Evolutionary conservation across 2,888 invertebrate species (phyloP).

Genomic region (Hermodice carunculata): DNA sequence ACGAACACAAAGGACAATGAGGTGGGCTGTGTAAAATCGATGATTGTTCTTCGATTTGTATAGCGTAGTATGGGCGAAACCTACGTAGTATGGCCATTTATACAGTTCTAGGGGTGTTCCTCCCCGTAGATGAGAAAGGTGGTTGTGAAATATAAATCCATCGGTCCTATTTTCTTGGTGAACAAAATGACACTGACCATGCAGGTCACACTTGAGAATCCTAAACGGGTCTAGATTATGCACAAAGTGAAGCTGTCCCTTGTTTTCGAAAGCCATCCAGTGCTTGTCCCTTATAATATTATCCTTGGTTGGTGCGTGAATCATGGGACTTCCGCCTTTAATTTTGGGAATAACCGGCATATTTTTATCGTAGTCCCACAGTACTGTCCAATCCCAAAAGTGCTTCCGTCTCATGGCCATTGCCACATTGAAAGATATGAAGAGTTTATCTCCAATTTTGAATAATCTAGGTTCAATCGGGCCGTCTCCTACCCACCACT

Average conservation of each 20-base stretch:
- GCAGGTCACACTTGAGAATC: constrained; percentile 40
- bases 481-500: constrained; percentile 48
- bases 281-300: constrained; percentile 51
- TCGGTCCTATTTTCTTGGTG: constrained; percentile 32
- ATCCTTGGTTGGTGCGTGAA: constrained; percentile 40
- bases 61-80: constrained; percentile 48
- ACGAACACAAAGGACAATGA: constrained; percentile 42
- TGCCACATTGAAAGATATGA: constrained; percentile 45
- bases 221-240: constrained; percentile 50
- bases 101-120: constrained; percentile 49
- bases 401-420: constrained; percentile 38
- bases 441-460: constrained; percentile 32
- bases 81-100: constrained; percentile 43
- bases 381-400: constrained; percentile 42
- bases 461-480: constrained; percentile 49
- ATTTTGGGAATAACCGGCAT: constrained; percentile 44
- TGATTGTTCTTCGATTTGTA: constrained; percentile 38
- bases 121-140: constrained; percentile 43
- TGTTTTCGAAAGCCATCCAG: constrained; percentile 43
- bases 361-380: constrained; percentile 45
- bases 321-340: constrained; percentile 45
- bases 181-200: constrained; percentile 42
- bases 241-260: constrained; percentile 43
- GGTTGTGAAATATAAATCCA: constrained; percentile 43
- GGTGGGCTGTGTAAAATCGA: constrained; percentile 45